Evolutionary conservation across 2,888 invertebrate genomes (phyloP).

Genomic region (Coelinius sp.): DNA sequence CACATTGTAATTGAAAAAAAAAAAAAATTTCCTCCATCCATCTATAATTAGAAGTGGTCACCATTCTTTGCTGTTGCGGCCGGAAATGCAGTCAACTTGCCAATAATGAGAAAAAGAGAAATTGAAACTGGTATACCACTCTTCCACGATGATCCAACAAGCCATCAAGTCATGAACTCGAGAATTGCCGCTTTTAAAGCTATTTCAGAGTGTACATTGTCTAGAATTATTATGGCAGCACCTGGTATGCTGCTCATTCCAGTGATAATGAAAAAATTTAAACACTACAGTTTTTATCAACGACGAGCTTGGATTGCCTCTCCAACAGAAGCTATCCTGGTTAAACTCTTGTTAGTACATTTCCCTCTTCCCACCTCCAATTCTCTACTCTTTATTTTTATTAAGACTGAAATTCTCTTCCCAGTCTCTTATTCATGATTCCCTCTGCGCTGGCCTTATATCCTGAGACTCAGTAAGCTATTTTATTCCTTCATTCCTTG

Average conservation of each 20-base stretch:
- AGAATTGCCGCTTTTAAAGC: conserved; percentile 50
- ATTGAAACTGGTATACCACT: conserved; percentile 48
- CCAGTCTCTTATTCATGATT: conserved; percentile 49
- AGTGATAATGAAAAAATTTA: conserved; percentile 43
- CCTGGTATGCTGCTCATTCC: conserved; percentile 55
- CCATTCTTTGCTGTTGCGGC: conserved; percentile 51
- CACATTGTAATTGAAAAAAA: not conserved
- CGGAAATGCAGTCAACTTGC: conserved; percentile 52
- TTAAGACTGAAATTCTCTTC: not conserved
- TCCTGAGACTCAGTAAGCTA: conserved; percentile 51
- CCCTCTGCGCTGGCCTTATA: conserved; percentile 52
- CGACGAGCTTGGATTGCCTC: conserved; percentile 43
- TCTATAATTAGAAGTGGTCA: conserved; percentile 44
- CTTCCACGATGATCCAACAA: conserved; percentile 34
- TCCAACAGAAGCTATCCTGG: not conserved
- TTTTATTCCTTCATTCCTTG: not conserved
- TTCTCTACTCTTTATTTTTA: not conserved
- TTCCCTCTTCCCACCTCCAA: not conserved
- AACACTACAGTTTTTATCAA: conserved; percentile 49
- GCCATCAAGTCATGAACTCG: conserved; percentile 49
- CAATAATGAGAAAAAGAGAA: conserved; percentile 52
- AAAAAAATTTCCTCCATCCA: not conserved
- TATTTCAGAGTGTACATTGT: conserved; percentile 49
- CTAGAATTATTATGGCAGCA: conserved; percentile 49
- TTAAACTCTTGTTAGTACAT: conserved; percentile 20